phyloP scores from a whole-genome alignment of 2,888 invertebrate species.

The Nomada ferruginata region DNA sequence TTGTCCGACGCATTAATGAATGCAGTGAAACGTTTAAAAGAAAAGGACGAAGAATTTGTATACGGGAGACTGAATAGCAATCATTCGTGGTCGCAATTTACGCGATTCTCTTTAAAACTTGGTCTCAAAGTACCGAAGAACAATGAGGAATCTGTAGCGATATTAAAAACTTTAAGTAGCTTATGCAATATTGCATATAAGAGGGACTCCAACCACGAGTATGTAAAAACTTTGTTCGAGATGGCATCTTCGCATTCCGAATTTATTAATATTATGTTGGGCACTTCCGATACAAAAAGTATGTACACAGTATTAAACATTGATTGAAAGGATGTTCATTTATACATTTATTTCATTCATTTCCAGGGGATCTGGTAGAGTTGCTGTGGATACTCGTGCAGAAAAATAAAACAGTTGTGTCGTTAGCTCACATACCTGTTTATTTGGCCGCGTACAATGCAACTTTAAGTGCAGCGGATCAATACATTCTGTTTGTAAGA shows the following conservation, averaged over 20 bases:
- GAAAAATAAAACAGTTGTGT: conserved; percentile 88
- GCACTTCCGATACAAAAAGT: conserved; percentile 80
- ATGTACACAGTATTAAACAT: conserved; percentile 48
- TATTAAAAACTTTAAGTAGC: conserved; percentile 86
- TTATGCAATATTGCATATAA: conserved; percentile 86
- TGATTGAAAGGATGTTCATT: neutral
- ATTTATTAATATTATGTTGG: conserved; percentile 89
- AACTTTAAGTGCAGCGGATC: conserved; percentile 89
- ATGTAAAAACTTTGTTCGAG: conserved; percentile 87
- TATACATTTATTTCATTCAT: conserved; percentile 36
- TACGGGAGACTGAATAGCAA: conserved; percentile 76
- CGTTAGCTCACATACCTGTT: conserved; percentile 89
- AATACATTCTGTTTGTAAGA: conserved; percentile 86
- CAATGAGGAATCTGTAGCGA: conserved; percentile 81
- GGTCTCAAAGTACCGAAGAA: conserved; percentile 85
- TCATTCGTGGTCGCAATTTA: conserved; percentile 80
- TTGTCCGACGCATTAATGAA: conserved; percentile 70
- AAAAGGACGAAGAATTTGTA: conserved; percentile 48
- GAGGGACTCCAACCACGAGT: conserved; percentile 85
- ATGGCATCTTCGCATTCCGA: conserved; percentile 92
- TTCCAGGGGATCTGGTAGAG: conserved; percentile 88
- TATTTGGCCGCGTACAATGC: conserved; percentile 92
- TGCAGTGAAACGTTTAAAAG: conserved; percentile 68
- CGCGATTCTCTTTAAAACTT: conserved; percentile 87
- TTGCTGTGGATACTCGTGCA: conserved; percentile 88